These are phyloP conservation scores for Porites lobata DNA, from an alignment of 92 coral and sea anemone genomes.

Conservation along the genomic window DNA sequence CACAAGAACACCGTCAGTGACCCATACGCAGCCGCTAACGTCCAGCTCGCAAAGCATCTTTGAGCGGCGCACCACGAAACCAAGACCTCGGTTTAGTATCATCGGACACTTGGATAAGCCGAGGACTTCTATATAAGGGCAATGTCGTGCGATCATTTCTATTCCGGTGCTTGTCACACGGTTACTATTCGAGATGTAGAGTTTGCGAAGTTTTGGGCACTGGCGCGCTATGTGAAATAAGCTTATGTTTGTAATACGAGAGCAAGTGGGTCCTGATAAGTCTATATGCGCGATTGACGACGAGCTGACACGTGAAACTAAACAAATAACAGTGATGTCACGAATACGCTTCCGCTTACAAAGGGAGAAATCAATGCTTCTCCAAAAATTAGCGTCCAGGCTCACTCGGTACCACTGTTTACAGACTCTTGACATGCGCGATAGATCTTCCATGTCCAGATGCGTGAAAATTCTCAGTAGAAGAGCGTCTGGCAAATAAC, in stretches of 20 bases:
- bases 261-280: slow-evolving; percentile 79
- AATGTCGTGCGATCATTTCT: slow-evolving; percentile 70
- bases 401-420: slow-evolving; percentile 81
- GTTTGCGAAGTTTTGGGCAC: slow-evolving; percentile 67
- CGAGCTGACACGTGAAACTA: slow-evolving; percentile 59
- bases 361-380: slow-evolving; percentile 67
- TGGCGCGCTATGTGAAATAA: slow-evolving; percentile 76
- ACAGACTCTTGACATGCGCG: slow-evolving; percentile 76
- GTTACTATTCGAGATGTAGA: slow-evolving; percentile 67
- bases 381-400: slow-evolving; percentile 79
- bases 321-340: slow-evolving; percentile 53
- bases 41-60: slow-evolving; percentile 63
- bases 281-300: slow-evolving; percentile 71
- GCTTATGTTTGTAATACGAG: slow-evolving; percentile 70
- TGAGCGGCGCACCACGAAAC: slow-evolving; percentile 58
- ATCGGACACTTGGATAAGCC: slow-evolving; percentile 67
- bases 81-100: slow-evolving; percentile 64
- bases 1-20: slow-evolving; percentile 57
- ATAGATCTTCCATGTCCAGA: slow-evolving; percentile 64
- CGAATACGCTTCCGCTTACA: slow-evolving; percentile 41
- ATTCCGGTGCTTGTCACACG: slow-evolving; percentile 80
- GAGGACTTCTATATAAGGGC: slow-evolving; percentile 73
- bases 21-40: slow-evolving; percentile 70
- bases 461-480: slow-evolving; percentile 65
- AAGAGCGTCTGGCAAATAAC: slow-evolving; percentile 66